phyloP scores from a whole-genome alignment of 1,140 invertebrate species.

The Orchesella cincta region DNA sequence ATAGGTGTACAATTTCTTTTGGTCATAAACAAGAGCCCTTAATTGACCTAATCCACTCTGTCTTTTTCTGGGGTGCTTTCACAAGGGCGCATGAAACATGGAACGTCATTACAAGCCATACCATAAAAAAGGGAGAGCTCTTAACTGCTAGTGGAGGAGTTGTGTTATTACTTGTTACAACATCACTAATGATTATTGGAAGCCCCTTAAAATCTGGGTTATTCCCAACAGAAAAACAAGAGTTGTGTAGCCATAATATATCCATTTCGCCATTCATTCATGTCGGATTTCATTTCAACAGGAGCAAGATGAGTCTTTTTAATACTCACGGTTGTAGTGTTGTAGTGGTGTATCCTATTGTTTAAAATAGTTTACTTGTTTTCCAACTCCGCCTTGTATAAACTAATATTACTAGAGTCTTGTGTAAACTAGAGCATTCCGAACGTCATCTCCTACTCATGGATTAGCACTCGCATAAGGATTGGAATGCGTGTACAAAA shows the following conservation, averaged over 20 bases:
- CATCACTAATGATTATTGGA: background rate
- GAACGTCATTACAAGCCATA: background rate
- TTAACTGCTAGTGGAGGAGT: background rate
- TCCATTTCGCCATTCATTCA: background rate
- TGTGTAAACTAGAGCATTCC: slow-evolving; percentile 10
- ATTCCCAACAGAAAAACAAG: background rate
- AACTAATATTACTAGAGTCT: background rate
- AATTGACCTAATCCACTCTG: background rate
- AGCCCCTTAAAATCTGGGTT: background rate
- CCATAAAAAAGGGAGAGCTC: too few relatives aligned
- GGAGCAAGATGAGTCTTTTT: background rate
- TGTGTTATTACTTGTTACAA: background rate
- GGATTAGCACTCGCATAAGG: background rate
- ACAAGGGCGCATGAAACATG: too few relatives aligned
- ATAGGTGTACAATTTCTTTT: background rate
- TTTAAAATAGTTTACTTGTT: background rate
- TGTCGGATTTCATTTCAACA: background rate
- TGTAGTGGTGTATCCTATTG: background rate
- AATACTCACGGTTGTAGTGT: background rate
- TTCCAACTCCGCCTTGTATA: background rate
- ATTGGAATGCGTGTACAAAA: background rate
- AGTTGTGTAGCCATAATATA: background rate
- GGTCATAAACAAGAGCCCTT: slow-evolving; percentile 1
- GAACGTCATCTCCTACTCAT: background rate
- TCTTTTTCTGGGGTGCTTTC: background rate